Conservation (phyloP, 2,797 vertebrate genomes). For the Columba guinea region DNA sequence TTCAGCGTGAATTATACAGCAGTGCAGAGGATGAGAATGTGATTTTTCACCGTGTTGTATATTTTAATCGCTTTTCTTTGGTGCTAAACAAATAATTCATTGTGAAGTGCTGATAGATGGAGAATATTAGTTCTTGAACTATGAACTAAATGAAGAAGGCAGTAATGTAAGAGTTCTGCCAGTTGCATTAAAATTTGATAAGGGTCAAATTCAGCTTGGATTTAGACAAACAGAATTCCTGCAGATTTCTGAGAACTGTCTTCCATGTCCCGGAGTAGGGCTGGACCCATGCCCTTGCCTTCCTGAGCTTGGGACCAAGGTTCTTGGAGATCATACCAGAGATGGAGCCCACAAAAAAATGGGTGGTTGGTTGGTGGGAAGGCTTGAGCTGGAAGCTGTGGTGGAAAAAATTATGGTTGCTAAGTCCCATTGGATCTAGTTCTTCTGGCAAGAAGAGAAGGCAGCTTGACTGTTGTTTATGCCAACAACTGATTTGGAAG, state of each 20-base stretch:
- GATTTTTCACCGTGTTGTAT: conserved; percentile 62
- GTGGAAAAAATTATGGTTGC: not conserved
- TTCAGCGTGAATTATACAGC: conserved; percentile 48
- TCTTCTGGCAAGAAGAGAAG: conserved; percentile 4
- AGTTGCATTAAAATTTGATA: not conserved
- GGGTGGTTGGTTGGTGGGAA: not conserved
- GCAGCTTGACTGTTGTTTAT: conserved; percentile 44
- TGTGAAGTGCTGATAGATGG: conserved; percentile 50
- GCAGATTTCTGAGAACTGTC: not conserved
- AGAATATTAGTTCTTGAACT: conserved; percentile 44
- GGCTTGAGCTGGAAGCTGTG: not conserved
- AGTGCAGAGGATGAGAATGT: conserved; percentile 49
- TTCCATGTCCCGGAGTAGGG: not conserved
- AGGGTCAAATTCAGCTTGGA: not conserved
- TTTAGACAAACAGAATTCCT: not conserved
- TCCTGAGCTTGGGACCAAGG: not conserved
- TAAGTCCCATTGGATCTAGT: not conserved
- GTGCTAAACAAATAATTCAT: conserved; percentile 68
- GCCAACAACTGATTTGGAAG: conserved; percentile 20
- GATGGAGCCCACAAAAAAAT: not conserved
- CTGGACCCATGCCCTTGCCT: not conserved
- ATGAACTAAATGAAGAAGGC: not conserved
- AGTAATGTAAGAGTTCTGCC: conserved; percentile 20
- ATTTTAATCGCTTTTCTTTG: conserved; percentile 74
- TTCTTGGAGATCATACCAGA: not conserved